Evolutionary conservation across 1,140 invertebrate species (phyloP).

Genomic region (Pachyrhynchus sulphureomaculatus): DNA sequence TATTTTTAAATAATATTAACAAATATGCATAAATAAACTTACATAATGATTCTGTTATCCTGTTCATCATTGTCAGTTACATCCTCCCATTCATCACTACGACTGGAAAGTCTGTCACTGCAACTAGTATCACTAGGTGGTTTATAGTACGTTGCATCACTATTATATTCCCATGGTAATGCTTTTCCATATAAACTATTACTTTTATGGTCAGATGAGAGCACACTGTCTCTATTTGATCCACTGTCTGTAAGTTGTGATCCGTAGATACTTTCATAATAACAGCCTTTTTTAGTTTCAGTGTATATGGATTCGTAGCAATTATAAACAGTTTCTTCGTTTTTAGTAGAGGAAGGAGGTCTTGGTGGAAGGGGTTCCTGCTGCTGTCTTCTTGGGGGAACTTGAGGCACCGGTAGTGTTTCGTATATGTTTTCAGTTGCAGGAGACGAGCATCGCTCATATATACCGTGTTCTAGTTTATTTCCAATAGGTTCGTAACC

Average conservation of each 20-base stretch:
- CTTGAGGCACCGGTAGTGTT: conserved; percentile 35
- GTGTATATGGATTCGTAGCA: conserved; percentile 47
- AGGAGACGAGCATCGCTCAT: neutral
- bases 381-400: conserved; percentile 18
- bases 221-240: conserved; percentile 54
- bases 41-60: conserved; percentile 51
- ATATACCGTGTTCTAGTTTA: neutral
- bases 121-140: conserved; percentile 51
- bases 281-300: conserved; percentile 28
- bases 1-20: no score
- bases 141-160: conserved; percentile 44
- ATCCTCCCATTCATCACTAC: conserved; percentile 68
- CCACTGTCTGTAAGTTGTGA: conserved; percentile 49
- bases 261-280: conserved; percentile 45
- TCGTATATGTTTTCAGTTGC: conserved; percentile 43
- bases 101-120: conserved; percentile 52
- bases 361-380: conserved; percentile 40
- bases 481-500: conserved; percentile 35
- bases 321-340: conserved; percentile 39
- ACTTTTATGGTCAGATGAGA: conserved; percentile 65
- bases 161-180: conserved; percentile 54
- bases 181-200: conserved; percentile 65
- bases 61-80: conserved; percentile 59
- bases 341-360: conserved; percentile 35
- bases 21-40: conserved; percentile 45